These are phyloP conservation scores for Serrognathus titanus DNA, from an alignment of 2,888 invertebrate species.

Conservation along the genomic window DNA sequence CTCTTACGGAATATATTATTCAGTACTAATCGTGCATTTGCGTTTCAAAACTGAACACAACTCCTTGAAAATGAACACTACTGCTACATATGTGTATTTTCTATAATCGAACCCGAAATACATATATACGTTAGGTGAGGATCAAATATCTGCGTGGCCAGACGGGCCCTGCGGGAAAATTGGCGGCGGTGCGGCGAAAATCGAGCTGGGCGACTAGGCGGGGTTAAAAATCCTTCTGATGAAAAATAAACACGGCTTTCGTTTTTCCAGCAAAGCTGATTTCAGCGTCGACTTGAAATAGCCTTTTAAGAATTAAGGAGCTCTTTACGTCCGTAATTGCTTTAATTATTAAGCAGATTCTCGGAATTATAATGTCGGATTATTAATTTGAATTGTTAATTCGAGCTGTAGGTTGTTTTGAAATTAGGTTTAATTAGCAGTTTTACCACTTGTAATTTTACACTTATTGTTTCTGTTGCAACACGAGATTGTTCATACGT, in stretches of 20 bases:
- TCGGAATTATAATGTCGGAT: conserved; percentile 19
- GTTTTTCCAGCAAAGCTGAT: conserved; percentile 39
- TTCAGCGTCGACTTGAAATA: conserved; percentile 38
- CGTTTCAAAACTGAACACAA: background rate
- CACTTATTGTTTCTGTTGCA: no score
- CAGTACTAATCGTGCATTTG: no score
- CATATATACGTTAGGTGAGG: conserved; percentile 44
- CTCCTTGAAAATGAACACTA: conserved; percentile 5
- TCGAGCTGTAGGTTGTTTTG: background rate
- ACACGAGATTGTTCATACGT: no score
- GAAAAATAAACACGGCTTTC: conserved; percentile 49
- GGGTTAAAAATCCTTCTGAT: conserved; percentile 48
- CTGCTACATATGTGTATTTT: conserved; percentile 43
- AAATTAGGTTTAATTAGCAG: conserved; percentile 2
- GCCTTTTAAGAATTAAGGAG: conserved; percentile 38
- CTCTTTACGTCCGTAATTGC: conserved; percentile 38
- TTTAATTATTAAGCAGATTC: conserved; percentile 33
- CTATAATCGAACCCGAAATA: conserved; percentile 48
- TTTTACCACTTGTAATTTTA: background rate
- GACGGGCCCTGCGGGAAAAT: conserved; percentile 7
- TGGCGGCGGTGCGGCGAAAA: conserved; percentile 12
- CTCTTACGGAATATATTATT: no score
- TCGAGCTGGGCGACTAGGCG: conserved; percentile 32
- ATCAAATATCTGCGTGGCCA: conserved; percentile 40
- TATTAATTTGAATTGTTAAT: conserved; percentile 23